These are phyloP conservation scores for Actinemys pallida DNA, from an alignment of 2,113 vertebrate genomes.

Conservation along the genomic window DNA sequence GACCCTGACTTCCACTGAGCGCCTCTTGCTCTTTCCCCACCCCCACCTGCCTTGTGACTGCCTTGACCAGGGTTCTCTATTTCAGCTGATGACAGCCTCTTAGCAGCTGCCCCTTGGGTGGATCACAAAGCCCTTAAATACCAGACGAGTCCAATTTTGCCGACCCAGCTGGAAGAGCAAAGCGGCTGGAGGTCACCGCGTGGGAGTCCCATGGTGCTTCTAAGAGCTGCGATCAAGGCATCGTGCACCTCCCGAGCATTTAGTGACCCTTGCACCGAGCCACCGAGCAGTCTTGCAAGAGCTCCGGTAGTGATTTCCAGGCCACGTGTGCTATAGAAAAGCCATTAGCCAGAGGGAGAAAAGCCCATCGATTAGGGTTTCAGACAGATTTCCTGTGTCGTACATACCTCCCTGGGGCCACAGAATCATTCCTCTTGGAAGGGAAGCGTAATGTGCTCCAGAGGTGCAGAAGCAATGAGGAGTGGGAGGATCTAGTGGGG, in stretches of 20 bases:
- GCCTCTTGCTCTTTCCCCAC: neutral
- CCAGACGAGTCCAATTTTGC: neutral
- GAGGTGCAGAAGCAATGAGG: neutral
- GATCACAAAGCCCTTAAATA: neutral
- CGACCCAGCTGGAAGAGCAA: no score
- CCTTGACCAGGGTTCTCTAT: neutral
- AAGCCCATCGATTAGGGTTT: accelerated
- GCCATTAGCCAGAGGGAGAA: neutral
- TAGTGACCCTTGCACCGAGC: constrained; percentile 36
- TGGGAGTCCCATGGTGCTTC: neutral
- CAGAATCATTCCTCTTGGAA: constrained; percentile 15
- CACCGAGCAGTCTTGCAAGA: neutral
- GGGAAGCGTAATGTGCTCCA: neutral
- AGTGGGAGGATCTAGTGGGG: no score
- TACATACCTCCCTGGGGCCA: neutral
- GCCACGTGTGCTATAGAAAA: neutral
- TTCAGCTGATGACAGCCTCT: neutral
- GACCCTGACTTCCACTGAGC: neutral
- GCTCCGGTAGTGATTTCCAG: neutral
- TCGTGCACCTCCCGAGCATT: accelerated
- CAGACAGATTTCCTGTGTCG: neutral
- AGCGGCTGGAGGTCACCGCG: neutral
- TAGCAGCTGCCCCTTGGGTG: neutral
- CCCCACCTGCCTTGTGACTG: neutral
- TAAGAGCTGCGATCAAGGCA: neutral